Base-by-base conservation (phyloP, 2,113 vertebrate species). In the Dascyllus trimaculatus region DNA sequence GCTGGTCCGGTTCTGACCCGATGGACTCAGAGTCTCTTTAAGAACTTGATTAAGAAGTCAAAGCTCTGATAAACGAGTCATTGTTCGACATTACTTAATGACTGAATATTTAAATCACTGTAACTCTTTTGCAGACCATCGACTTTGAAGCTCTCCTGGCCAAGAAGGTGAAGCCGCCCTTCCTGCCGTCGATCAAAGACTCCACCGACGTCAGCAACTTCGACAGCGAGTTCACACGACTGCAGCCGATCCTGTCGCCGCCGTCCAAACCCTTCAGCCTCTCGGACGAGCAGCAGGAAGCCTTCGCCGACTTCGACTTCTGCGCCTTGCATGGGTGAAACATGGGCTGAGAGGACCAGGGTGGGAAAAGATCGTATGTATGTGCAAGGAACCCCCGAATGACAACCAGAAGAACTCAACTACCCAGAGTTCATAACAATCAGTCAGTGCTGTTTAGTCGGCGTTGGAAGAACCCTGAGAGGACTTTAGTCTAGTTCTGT, bases 281-380 rank as follows among this genome's bases (percentile, higher is more conserved):
- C 56, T 95, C 95, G 0, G 62, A 82, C 0, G 89, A 90, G 74
- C 95, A 98, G 32, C 97, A 99, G 89, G 87, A 93, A 0, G 86
- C 93, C 64, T 99, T 99, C 75, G 93, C 85, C 3, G 96, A 96
- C 91, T 98, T 99, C n/a, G 97, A 99, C 90, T 98, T 97, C 88
- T 96, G 96, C 1, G 93, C 93, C 3, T 71, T 92, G 59, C 93
- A 96, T 11, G 93, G 91, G 56, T 93, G 80, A 92, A 51, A 25
- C 22, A 38, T 1, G 40, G 17, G 18, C 25, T 5, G 22, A 32
- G 6, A 0, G 49, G 51, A 69, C 64, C 38, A 8, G 46, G 75
- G 71, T 1, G 61, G 67, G 25, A 58, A 56, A 32, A 43, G 0
- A 40, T 15, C 52, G 32, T 3, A n/a, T 21, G 56, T 54, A 26